phyloP scores from a whole-genome alignment of 2,113 vertebrate species.

The Anoplopoma fimbria region DNA sequence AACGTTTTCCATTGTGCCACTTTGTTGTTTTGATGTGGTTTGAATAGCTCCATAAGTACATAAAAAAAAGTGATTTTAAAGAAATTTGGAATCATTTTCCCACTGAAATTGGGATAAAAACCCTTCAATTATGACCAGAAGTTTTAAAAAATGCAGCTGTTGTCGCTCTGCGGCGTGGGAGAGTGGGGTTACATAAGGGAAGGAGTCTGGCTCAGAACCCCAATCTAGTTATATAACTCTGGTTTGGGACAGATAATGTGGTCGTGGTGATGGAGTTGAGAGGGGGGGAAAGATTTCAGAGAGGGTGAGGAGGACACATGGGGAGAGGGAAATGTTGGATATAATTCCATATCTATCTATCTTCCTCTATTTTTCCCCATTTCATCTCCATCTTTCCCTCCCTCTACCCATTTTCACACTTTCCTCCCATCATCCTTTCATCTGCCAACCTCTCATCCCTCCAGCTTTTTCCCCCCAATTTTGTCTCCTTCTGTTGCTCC shows the following conservation, averaged over 20 bases:
- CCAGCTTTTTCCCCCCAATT: neutral
- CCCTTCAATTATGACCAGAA: slow-evolving; percentile 28
- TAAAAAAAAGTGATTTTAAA: neutral
- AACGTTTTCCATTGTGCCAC: neutral
- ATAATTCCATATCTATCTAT: neutral
- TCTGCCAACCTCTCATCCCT: neutral
- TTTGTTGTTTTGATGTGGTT: neutral
- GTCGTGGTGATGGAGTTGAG: slow-evolving; percentile 2
- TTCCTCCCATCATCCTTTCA: neutral
- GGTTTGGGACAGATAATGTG: slow-evolving; percentile 68
- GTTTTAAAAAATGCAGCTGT: slow-evolving; percentile 1
- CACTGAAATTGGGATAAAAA: neutral
- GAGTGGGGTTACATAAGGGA: slow-evolving; percentile 55
- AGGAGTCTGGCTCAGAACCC: slow-evolving; percentile 49
- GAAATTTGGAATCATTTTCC: neutral
- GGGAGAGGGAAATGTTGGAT: neutral
- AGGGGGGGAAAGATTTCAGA: slow-evolving; percentile 1
- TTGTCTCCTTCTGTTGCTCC: neutral
- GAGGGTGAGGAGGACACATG: slow-evolving; percentile 9
- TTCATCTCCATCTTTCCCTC: neutral
- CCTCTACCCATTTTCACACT: neutral
- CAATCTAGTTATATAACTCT: slow-evolving; percentile 58
- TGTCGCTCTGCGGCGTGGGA: slow-evolving; percentile 25
- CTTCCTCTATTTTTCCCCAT: neutral
- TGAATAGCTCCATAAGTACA: neutral